Base-by-base conservation (phyloP, 2,113 vertebrate genomes). In the Pelodiscus sinensis region DNA sequence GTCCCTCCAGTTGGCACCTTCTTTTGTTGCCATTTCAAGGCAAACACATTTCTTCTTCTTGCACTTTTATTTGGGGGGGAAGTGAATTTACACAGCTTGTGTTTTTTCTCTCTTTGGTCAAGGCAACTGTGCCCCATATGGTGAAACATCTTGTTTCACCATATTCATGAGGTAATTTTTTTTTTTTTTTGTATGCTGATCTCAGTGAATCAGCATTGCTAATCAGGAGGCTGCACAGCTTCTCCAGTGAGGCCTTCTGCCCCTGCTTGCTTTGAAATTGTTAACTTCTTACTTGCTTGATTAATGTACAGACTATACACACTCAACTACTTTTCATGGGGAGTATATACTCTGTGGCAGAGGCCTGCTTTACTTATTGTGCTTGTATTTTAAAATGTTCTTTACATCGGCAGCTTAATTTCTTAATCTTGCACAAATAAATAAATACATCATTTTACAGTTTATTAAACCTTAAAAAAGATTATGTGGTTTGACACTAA, bases 361-460 rank as follows among this genome's bases (percentile, higher is more conserved):
- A 1, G 16, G 2, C 2, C 55, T 29, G 0, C 84, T 38, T 52
- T 79, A 65, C 11, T 3, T 83, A 14, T 57, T 84, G 14, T 24
- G 78, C 62, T 10, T 83, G 2, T 57, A 71, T 86, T 38, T 31
- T 8, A 68, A 56, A 60, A 80, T 55, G 35, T 8, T 80, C 44
- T 50, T 90, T 92, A 80, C 52, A 85, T 14, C 91, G 57, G 56
- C 44, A 94, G 25, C 16, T 90, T 92, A 25, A 86, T 90, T 94
- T 95, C 85, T 85, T 75, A 90, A 89, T 22, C 56, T 82, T 14
- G 2, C 38, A 85, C 73, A 14, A 94, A 58, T 89, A 27, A 79
- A 18, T 13, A 15, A 65, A 68, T 84, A 75, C 55, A 81, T 55
- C 2, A 78, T 68, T n/a, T 25, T 79, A 77, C 18, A 22, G 1